A percentile compares a stretch with the other conserved stretches of the same genome.
Evolutionary conservation across 1,140 invertebrate genomes (phyloP).

Genomic region (Drosophila novamexicana): DNA sequence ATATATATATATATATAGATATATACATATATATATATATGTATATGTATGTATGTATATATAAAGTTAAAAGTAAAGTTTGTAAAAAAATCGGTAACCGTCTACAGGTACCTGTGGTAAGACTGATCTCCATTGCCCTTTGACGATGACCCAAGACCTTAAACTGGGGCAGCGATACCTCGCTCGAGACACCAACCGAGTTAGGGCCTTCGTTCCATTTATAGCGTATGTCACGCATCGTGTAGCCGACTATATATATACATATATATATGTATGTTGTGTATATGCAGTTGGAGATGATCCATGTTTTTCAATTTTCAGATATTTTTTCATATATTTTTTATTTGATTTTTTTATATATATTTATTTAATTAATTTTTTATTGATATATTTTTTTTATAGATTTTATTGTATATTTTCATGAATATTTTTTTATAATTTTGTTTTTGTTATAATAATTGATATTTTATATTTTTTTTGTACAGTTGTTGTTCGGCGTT

Average conservation of each 20-base stretch:
- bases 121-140: constrained; percentile 95
- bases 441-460: constrained; percentile 20
- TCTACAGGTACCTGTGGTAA: constrained; percentile 93
- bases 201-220: constrained; percentile 97
- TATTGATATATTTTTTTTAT: constrained; percentile 33
- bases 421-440: constrained; percentile 5
- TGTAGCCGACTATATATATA: constrained; percentile 93
- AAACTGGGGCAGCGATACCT: constrained; percentile 97
- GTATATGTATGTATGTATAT: constrained; percentile 48
- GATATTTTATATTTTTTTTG: constrained; percentile 36
- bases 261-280: constrained; percentile 46
- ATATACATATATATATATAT: constrained; percentile 36
- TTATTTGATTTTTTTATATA: constrained; percentile 26
- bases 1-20: constrained; percentile 41
- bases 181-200: constrained; percentile 95
- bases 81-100: constrained; percentile 84
- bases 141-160: constrained; percentile 95
- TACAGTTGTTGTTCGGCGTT: constrained; percentile 55
- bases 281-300: neutral
- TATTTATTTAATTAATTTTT: constrained; percentile 29
- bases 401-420: constrained; percentile 28
- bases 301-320: too few relatives aligned
- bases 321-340: neutral
- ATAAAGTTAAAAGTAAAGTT: constrained; percentile 71
- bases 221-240: constrained; percentile 98